Percentiles rank a stretch among this genome's conserved stretches.
phyloP scores from a whole-genome alignment of 2,888 invertebrate species.

The Homarus gammarus region DNA sequence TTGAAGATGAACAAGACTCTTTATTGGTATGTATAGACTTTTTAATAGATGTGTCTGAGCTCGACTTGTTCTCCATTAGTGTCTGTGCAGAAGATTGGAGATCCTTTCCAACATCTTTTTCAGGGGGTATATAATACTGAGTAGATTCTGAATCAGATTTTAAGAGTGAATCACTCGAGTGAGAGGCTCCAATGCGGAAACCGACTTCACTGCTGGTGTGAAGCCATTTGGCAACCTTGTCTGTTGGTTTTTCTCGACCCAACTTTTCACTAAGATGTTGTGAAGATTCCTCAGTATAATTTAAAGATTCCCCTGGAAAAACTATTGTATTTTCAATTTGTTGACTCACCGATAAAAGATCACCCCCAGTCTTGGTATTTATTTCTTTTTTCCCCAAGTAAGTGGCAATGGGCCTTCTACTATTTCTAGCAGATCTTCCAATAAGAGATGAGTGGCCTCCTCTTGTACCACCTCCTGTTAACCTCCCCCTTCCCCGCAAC shows the following conservation, averaged over 20 bases:
- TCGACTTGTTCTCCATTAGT: neutral
- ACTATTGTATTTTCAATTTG: neutral
- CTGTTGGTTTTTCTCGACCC: slow-evolving; percentile 15
- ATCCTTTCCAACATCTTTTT: neutral
- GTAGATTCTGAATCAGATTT: neutral
- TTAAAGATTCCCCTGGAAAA: slow-evolving; percentile 16
- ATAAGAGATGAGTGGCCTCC: no score
- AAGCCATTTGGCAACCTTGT: slow-evolving; percentile 69
- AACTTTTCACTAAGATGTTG: slow-evolving; percentile 32
- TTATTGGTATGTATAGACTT: slow-evolving; percentile 8
- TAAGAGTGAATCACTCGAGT: slow-evolving; percentile 23
- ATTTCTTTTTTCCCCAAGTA: neutral
- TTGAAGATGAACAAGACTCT: neutral
- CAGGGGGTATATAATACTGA: neutral
- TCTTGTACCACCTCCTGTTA: neutral
- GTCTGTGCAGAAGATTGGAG: neutral
- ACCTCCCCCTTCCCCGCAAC: neutral
- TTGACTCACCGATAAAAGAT: slow-evolving; percentile 52
- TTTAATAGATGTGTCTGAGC: neutral
- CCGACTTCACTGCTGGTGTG: slow-evolving; percentile 57
- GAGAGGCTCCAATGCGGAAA: slow-evolving; percentile 57
- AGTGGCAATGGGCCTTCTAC: neutral
- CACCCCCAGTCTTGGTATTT: neutral
- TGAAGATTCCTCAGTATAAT: neutral
- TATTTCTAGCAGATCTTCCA: neutral